Conservation (phyloP, 2,797 vertebrate species). For the Scomberomorus guttatus region DNA sequence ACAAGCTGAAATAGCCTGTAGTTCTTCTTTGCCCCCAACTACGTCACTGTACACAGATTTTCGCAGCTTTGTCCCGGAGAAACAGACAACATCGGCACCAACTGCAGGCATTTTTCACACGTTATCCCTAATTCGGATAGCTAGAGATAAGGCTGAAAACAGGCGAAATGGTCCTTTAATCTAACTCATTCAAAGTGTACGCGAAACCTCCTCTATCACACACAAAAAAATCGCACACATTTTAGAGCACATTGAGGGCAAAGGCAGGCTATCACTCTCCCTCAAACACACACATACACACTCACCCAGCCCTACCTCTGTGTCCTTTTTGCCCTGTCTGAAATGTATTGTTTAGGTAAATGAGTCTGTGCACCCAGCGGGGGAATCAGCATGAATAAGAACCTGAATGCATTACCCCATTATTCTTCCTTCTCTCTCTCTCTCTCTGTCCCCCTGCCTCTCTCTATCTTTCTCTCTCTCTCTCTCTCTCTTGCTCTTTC, state of each 20-base stretch:
- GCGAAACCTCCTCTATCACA: slow-evolving; percentile 10
- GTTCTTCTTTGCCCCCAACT: too few species aligned
- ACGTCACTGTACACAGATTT: too few species aligned
- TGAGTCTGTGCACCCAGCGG: slow-evolving; percentile 76
- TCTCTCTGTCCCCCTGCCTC: background rate
- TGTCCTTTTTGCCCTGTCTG: slow-evolving; percentile 78
- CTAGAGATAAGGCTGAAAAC: too few species aligned
- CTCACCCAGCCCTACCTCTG: slow-evolving; percentile 48
- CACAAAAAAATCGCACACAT: background rate
- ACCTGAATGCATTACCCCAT: slow-evolving; percentile 77
- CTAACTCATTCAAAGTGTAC: slow-evolving; percentile 15
- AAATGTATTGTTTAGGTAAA: slow-evolving; percentile 83
- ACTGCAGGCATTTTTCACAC: too few species aligned
- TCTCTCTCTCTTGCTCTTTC: slow-evolving; percentile 23
- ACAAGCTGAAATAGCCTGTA: too few species aligned
- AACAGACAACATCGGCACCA: too few species aligned
- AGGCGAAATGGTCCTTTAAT: background rate
- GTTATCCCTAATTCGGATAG: too few species aligned
- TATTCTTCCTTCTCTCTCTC: slow-evolving; percentile 59
- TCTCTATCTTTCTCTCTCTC: slow-evolving; percentile 14
- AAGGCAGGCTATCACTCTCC: slow-evolving; percentile 48
- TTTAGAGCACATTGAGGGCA: slow-evolving; percentile 42
- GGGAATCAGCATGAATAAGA: slow-evolving; percentile 80
- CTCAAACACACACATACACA: slow-evolving; percentile 23
- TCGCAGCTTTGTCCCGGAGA: too few species aligned